Base-by-base conservation (phyloP, 2,113 vertebrate species). In the Grantiella picta region DNA sequence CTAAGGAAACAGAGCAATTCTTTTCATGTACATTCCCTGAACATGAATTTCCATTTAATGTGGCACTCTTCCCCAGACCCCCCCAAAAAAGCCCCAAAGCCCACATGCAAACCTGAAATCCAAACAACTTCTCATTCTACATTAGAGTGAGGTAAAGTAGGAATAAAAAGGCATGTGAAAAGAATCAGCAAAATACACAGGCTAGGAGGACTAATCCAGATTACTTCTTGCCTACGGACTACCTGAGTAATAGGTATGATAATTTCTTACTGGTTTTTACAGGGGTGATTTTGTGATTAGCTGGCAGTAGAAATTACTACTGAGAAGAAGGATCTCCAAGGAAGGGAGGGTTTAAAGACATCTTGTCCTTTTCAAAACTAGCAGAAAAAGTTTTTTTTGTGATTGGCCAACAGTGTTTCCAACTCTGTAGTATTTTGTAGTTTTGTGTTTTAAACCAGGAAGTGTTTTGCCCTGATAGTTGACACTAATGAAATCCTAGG, bases 21-120 rank as follows among this genome's bases (percentile, higher is more conserved):
- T 66, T 64, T 64, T 63, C 20, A n/a, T 40, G 23, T 12, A 3
- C 1, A 2, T 21, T 86, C 20, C 18, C 22, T 19, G 36, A 89
- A 42, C 23, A 33, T 12, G 14, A 56, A 25, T 53, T 69, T 76
- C 10, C 1, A 21, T 71, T 54, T 76, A 56, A 33, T 35, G 31
- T 16, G 23, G 21, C 23, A 14, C 3, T 49, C 15, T 53, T 61
- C 5, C 0, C 1, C 20, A 3, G 6, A 10, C 0, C 5, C 15
- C 15, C 8, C 1, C 2, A 28, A 72, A 40, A 38, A 10, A 28
- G 5, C 6, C 10, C 19, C 42, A 11, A 38, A 72, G 25, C 12
- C 23, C 13, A 49, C 45, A 42, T 9, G 8, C 25, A 25, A 35
- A 47, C 10, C 7, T 5, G 9, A 15, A 60, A n/a, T 21, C 7